These are phyloP conservation scores for Ariopsis seemanni DNA, from an alignment of 2,113 vertebrate species.

Conservation along the genomic window DNA sequence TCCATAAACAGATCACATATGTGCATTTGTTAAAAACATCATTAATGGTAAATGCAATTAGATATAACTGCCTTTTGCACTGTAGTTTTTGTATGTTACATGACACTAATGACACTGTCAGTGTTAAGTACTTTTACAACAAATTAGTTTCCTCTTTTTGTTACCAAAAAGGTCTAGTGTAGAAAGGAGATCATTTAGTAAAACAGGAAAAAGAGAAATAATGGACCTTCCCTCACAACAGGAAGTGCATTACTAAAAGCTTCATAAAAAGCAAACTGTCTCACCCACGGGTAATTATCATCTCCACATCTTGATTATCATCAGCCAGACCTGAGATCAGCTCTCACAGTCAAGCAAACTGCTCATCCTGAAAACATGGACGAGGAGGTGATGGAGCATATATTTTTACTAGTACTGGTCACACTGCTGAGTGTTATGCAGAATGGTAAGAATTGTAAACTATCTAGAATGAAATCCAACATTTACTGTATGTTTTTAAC, in stretches of 20 bases:
- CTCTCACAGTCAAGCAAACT: background rate
- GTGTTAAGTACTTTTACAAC: too few species aligned
- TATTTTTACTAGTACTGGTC: slow-evolving; percentile 82
- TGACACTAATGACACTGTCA: too few species aligned
- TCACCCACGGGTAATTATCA: background rate
- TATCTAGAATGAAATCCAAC: background rate
- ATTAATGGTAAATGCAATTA: too few species aligned
- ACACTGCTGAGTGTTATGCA: slow-evolving; percentile 88
- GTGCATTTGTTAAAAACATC: too few species aligned
- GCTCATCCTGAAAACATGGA: slow-evolving; percentile 71
- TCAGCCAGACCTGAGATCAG: background rate
- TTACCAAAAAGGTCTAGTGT: background rate
- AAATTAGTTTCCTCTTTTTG: too few species aligned
- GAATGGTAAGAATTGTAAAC: slow-evolving; percentile 73
- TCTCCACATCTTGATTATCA: background rate
- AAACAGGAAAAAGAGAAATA: background rate
- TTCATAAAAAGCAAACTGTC: background rate
- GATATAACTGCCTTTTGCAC: too few species aligned
- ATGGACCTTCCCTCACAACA: background rate
- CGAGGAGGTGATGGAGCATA: slow-evolving; percentile 73
- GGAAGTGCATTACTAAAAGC: slow-evolving; percentile 27
- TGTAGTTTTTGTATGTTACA: too few species aligned
- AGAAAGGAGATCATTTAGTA: background rate
- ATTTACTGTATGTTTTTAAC: background rate
- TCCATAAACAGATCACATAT: too few species aligned